phyloP scores from a whole-genome alignment of 2,797 vertebrate genomes.

The Apodemus agrarius region DNA sequence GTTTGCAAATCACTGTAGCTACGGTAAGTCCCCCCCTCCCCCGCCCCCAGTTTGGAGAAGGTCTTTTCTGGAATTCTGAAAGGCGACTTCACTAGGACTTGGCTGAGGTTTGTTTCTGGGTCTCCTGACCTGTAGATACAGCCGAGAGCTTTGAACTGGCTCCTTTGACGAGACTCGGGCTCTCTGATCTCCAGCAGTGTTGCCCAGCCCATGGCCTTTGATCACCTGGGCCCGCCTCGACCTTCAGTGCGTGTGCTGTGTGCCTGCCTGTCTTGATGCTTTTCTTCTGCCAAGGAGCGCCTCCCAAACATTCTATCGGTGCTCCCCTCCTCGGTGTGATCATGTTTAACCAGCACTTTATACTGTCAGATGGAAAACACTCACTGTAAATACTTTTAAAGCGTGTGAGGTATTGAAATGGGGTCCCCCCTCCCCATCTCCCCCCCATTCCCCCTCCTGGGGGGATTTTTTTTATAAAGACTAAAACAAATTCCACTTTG shows the following conservation, averaged over 20 bases:
- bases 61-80: conserved; percentile 41
- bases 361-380: background rate
- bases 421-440: background rate
- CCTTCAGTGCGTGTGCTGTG: background rate
- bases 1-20: background rate
- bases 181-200: background rate
- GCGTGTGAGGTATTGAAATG: background rate
- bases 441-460: too few species aligned
- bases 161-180: background rate
- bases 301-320: background rate
- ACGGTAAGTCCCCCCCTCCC: background rate
- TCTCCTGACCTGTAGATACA: background rate
- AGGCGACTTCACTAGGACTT: background rate
- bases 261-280: background rate
- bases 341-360: background rate
- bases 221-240: background rate
- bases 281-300: background rate
- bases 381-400: background rate
- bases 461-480: background rate
- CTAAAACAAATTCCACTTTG: background rate
- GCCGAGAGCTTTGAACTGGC: background rate
- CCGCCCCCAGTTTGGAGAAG: background rate
- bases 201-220: background rate
- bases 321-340: background rate
- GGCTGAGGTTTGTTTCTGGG: background rate